These are phyloP conservation scores for Paraplagusia blochii DNA, from an alignment of 2,113 vertebrate genomes.

Conservation along the genomic window DNA sequence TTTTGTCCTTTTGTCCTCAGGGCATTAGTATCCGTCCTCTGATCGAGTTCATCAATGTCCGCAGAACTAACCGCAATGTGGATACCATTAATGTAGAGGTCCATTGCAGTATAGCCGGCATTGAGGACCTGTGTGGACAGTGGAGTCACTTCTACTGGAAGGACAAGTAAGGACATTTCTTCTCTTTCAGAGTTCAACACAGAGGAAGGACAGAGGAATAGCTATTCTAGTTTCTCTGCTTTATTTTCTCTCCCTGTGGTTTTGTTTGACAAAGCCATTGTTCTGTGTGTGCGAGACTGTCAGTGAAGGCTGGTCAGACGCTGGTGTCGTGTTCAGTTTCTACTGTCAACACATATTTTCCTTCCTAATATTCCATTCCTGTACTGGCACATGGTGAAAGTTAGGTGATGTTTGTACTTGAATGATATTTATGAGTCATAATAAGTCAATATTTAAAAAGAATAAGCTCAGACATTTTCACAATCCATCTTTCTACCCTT, in stretches of 20 bases:
- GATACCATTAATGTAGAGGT: conserved; percentile 91
- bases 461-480: too few relatives aligned
- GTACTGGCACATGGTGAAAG: too few relatives aligned
- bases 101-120: conserved; percentile 86
- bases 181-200: neutral
- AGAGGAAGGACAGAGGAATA: conserved; percentile 3
- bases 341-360: neutral
- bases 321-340: conserved; percentile 45
- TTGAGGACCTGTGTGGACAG: conserved; percentile 97
- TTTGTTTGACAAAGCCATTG: conserved; percentile 23
- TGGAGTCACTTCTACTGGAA: conserved; percentile 98
- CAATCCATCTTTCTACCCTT: neutral
- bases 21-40: conserved; percentile 95
- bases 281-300: conserved; percentile 5
- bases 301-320: conserved; percentile 19
- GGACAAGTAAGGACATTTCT: conserved; percentile 85
- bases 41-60: conserved; percentile 91
- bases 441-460: too few relatives aligned
- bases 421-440: too few relatives aligned
- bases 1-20: conserved; percentile 59
- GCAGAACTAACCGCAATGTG: conserved; percentile 87
- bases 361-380: neutral
- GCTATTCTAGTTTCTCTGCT: conserved; percentile 5
- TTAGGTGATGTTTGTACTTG: too few relatives aligned
- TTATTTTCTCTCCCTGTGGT: conserved; percentile 23